phyloP scores from a whole-genome alignment of 1,140 invertebrate species.

The Polypedilum vanderplanki region DNA sequence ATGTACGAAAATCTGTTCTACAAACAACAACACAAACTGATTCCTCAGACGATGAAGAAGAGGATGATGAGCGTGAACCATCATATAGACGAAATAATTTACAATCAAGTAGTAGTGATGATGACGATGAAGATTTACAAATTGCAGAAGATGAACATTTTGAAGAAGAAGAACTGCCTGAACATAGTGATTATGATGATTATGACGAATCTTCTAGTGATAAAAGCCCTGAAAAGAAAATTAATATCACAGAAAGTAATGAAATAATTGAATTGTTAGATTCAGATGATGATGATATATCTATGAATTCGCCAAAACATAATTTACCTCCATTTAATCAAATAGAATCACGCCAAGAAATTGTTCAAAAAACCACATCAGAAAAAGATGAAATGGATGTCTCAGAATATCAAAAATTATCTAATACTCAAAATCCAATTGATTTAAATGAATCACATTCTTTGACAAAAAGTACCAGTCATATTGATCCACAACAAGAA shows the following conservation, averaged over 20 bases:
- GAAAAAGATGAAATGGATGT: background rate
- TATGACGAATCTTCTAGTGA: background rate
- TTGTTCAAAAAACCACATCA: background rate
- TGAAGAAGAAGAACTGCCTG: constrained; percentile 4
- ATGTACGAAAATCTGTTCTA: no score
- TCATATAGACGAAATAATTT: no score
- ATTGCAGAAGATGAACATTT: background rate
- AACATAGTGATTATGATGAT: constrained; percentile 16
- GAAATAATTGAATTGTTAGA: background rate
- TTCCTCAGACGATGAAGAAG: background rate
- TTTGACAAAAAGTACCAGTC: no score
- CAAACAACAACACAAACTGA: background rate
- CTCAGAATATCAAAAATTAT: background rate
- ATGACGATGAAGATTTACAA: background rate
- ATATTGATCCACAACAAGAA: background rate
- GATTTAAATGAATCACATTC: no score
- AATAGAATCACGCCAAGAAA: background rate
- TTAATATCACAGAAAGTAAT: background rate
- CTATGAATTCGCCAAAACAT: background rate
- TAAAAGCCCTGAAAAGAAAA: background rate
- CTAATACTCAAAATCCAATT: no score
- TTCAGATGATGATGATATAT: background rate
- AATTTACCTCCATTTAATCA: background rate
- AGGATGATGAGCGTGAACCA: background rate
- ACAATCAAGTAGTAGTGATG: background rate